A percentile compares a stretch with the other conserved stretches of the same genome.
Conservation (phyloP, 2,797 vertebrate species). For the Diceros bicornis region DNA sequence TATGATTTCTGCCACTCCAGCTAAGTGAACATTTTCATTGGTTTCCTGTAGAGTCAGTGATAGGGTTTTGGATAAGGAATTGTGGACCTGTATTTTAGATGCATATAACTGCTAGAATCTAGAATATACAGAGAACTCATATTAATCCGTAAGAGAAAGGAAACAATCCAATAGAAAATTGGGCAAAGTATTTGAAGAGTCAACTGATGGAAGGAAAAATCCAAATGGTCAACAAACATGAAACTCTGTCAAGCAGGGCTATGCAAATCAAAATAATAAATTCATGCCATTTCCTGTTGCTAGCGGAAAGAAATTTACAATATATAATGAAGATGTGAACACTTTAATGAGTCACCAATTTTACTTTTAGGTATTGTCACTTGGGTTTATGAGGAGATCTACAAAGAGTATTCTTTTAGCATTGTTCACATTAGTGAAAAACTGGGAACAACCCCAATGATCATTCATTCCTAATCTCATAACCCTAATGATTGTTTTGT, state of each 20-base stretch:
- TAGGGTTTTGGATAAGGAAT: constrained; percentile 35
- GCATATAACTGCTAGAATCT: background rate
- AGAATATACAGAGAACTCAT: background rate
- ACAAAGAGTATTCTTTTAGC: constrained; percentile 5
- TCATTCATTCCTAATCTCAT: constrained; percentile 43
- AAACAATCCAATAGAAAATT: background rate
- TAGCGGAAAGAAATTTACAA: background rate
- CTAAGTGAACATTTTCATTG: background rate
- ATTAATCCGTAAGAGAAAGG: background rate
- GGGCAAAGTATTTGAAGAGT: background rate
- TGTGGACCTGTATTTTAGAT: background rate
- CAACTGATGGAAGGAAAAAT: background rate
- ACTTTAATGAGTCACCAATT: background rate
- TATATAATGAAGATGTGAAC: constrained; percentile 16
- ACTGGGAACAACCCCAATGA: background rate
- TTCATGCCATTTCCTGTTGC: background rate
- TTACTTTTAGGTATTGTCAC: background rate
- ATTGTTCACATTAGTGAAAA: constrained; percentile 11
- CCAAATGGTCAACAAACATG: background rate
- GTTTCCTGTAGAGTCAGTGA: background rate
- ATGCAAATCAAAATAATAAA: constrained; percentile 42
- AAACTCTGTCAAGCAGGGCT: background rate
- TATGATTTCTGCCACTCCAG: background rate
- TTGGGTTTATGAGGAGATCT: background rate
- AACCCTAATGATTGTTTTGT: background rate